phyloP scores from a whole-genome alignment of 2,888 invertebrate genomes.

The Willowsia nigromaculata region DNA sequence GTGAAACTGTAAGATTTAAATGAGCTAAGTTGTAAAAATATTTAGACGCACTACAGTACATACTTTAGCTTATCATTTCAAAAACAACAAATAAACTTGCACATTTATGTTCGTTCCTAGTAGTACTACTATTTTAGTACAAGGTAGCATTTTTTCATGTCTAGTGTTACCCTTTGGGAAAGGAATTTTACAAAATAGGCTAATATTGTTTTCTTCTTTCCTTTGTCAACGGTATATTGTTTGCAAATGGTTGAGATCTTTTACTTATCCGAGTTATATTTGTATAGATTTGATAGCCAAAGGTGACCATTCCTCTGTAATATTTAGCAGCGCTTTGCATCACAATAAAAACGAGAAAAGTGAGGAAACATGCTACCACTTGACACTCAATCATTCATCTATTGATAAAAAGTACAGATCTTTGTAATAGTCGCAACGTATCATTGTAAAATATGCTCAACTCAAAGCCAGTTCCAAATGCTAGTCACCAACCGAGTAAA shows the following conservation, averaged over 20 bases:
- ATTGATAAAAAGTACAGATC: not conserved
- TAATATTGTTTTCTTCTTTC: constrained; percentile 17
- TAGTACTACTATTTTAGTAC: too few species aligned
- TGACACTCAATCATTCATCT: not conserved
- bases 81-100: not conserved
- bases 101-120: not conserved
- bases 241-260: constrained; percentile 69
- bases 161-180: not conserved
- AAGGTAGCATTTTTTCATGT: not conserved
- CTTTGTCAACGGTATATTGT: constrained; percentile 35
- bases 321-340: constrained; percentile 10
- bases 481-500: constrained; percentile 1
- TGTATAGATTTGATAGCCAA: not conserved
- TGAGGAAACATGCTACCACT: not conserved
- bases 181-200: constrained; percentile 7
- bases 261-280: constrained; percentile 42
- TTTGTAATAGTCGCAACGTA: not conserved
- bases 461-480: not conserved
- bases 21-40: too few species aligned
- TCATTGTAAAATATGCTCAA: not conserved
- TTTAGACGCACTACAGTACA: too few species aligned
- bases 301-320: not conserved
- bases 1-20: not conserved
- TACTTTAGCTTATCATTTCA: not conserved
- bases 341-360: not conserved